Base-by-base conservation (phyloP, 2,797 vertebrate species). In the Luscinia luscinia region DNA sequence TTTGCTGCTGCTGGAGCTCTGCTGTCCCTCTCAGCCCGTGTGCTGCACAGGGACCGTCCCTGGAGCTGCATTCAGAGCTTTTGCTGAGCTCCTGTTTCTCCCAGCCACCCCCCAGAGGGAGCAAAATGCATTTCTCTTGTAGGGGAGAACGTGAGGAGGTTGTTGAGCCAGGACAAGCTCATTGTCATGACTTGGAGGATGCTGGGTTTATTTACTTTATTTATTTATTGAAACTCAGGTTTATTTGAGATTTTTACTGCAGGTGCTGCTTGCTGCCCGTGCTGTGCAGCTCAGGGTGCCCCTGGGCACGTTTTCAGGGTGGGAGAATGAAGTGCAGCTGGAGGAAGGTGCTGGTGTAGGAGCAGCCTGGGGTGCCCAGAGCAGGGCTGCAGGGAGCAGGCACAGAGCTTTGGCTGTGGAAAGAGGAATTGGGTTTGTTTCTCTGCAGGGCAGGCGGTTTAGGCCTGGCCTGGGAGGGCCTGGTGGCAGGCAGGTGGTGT, bases 31-130 rank as follows among this genome's bases (percentile, higher is more conserved):
- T 79, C 30, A 27, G 26, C 87, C 64, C 8, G 0, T 84, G 79
- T 58, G 58, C 59, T 78, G 52, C 0, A 0, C 8, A 40, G 74
- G 28, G 84, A 22, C 2, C 10, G 15, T 85, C 6, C 0, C 38
- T 58, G 38, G 54, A 91, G 40, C 66, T 57, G 27, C 20, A 59
- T 74, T 87, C 40, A 9, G 40, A 61, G n/a, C 72, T 91, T 87
- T 36, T 16, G 26, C 61, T 6, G 11, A 40, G 45, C 19, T 74
- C 82, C 5, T 5, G 2, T 55, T 90, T 77, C 45, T 74, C 77
- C n/a, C 9, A 75, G 59, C 15, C 55, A 9, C 63, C 80, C 43
- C 67, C 24, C 52, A 61, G 69, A 77, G 68, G 68, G 24, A 92
- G 11, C 21, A 77, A 73, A 75, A 28, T 34, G 8, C 10, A 23